phyloP scores from a whole-genome alignment of 2,113 vertebrate species.

The Atrichornis clamosus region DNA sequence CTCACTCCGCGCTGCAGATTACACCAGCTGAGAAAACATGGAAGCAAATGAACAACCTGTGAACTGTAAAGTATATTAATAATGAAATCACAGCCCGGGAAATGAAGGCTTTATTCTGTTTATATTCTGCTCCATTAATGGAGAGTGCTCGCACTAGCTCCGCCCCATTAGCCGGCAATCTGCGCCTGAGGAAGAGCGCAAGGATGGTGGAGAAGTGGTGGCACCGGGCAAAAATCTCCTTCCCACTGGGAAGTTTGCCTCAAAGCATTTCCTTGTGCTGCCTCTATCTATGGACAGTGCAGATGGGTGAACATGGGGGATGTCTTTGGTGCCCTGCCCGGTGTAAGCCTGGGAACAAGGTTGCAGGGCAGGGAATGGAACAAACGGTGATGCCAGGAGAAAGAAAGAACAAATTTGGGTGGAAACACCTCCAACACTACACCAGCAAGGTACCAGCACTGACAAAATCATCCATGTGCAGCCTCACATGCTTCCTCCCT shows the following conservation, averaged over 20 bases:
- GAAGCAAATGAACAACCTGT: conserved; percentile 77
- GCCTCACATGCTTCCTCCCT: fast-evolving
- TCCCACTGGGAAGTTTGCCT: fast-evolving
- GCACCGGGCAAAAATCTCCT: neutral
- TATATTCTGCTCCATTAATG: conserved; percentile 83
- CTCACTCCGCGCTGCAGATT: conserved; percentile 74
- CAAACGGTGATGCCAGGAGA: fast-evolving
- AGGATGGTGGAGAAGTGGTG: neutral
- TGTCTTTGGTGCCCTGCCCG: fast-evolving
- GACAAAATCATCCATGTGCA: neutral
- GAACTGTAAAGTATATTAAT: conserved; percentile 86
- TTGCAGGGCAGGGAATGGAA: neutral
- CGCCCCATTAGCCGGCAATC: conserved; percentile 77
- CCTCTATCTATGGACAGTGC: fast-evolving
- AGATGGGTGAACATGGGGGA: fast-evolving
- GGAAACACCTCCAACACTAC: neutral
- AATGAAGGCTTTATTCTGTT: conserved; percentile 84
- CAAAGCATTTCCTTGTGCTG: neutral
- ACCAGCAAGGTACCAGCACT: neutral
- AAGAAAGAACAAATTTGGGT: neutral
- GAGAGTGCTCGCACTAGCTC: conserved; percentile 69
- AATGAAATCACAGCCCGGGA: conserved; percentile 79
- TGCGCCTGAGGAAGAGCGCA: neutral
- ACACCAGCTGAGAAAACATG: conserved; percentile 82
- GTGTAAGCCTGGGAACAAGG: fast-evolving